Base-by-base conservation (phyloP, 2,888 invertebrate species). In the Scaptomyza parva region DNA sequence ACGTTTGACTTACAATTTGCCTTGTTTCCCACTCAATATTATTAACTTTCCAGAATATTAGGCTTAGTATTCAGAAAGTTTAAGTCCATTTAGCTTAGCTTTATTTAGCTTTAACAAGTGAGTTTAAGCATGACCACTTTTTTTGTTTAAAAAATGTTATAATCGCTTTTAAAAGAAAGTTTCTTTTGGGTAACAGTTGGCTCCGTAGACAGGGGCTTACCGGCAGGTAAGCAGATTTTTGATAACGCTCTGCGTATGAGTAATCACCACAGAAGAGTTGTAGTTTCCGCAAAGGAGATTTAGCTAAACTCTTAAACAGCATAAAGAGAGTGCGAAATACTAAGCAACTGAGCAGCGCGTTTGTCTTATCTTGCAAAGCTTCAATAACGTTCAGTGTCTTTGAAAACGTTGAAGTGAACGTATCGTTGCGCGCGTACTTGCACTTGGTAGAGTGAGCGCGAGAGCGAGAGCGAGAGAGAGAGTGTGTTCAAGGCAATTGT, bases 161-260 rank as follows among this genome's bases (percentile, higher is more conserved):
- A 14, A 28, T 24, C 37, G 44, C 24, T 40, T 60, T 24, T 8
- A 8, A 18, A 41, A 50, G 43, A 45, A 41, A 40, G 14, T 37
- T 11, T 48, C n/a, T 35, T 30, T 35, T 20, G 26, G 39, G 9
- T 20, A 20, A 26, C 9, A 22, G 11, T 11, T 2, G 8, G n/a
- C n/a, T n/a, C n/a, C n/a, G n/a, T n/a, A 18, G 48, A 35, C 18
- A 26, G 39, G 53, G 24, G 35, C 18, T 57, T 26, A 70, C 64
- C 39, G 28, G 35, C 12, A 72, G 57, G 66, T 44, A 50, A 37
- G 22, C 24, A 40, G 58, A 41, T 35, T 40, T 57, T 37, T 33
- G 47, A 65, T 55, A 64, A 37, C 57, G 33, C 39, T 45, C 33
- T 17, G 22, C 65, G 77, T 53, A 76, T 72, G 77, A 76, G 65